Conservation (phyloP, 2,113 vertebrate species). For the Herpailurus yagouaroundi region DNA sequence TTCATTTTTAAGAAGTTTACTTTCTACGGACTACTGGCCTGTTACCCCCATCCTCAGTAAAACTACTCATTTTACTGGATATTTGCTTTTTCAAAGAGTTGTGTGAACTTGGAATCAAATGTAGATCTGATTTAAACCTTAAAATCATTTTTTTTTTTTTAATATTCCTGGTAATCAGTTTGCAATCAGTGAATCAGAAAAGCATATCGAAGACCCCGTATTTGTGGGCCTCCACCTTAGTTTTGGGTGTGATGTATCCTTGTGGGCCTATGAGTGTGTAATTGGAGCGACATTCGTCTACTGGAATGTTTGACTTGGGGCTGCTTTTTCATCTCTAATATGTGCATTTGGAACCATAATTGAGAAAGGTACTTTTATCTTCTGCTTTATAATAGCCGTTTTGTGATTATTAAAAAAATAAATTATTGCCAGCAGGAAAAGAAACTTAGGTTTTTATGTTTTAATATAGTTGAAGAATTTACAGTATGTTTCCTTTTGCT, state of each 20-base stretch:
- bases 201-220: rapidly evolving
- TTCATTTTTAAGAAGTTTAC: not conserved
- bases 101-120: not conserved
- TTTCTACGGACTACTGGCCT: rapidly evolving
- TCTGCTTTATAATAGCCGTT: not conserved
- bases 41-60: not conserved
- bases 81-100: not conserved
- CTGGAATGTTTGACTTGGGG: not conserved
- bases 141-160: not conserved
- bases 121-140: not conserved
- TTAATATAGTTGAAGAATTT: not conserved
- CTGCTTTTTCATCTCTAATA: not conserved
- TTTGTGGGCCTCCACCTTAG: too few species aligned
- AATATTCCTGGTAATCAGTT: not conserved
- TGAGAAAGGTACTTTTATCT: not conserved
- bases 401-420: not conserved
- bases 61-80: not conserved
- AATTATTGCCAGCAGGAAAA: not conserved
- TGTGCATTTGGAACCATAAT: not conserved
- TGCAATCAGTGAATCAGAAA: not conserved
- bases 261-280: not conserved
- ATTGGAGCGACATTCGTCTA: not conserved
- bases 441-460: not conserved
- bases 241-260: not conserved
- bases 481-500: not conserved